Base-by-base conservation (phyloP, 1,140 invertebrate species). In the Coelopa frigida region DNA sequence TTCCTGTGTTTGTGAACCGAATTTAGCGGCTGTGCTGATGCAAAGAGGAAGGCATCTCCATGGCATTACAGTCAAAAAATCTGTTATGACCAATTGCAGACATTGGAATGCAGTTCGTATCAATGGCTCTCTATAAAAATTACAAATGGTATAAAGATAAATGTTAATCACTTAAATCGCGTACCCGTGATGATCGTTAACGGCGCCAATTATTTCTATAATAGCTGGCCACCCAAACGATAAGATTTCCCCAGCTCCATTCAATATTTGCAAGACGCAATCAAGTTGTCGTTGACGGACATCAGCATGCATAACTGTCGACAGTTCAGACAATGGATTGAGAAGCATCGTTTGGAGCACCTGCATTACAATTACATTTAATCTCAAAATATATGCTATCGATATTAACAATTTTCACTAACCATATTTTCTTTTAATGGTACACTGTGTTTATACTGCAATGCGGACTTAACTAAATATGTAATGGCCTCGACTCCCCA, bases 401-500 rank as follows among this genome's bases (percentile, higher is more conserved):
- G 20, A 5, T 24, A 40, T 23, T 40, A 40, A 11, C 3, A 18
- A 6, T 6, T 44, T 8, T 22, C 12, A 54, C 60, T 54, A 56
- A 89, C 87, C 74, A 90, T 83, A 68, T 92, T 92, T 53, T 90
- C 85, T 44, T 86, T 80, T 3, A 89, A 75, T 3, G 90, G 87
- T 49, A 88, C 78, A 23, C 83, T 80, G 68, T 91, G 88, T 72
- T 91, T 89, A 55, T 86, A 83, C 50, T 87, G 83, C 33, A 98
- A 75, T n/a, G 92, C 92, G 0, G 88, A 84, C 72, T 92, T 90
- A 0, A 98, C 91, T 15, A 99, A 73, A 61, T 90, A 92, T 0
- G 94, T 98, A 14, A 98, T 83, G 3, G 94, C 93, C 72, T 97
- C 92, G 1, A 95, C 92, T 5, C 94, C 94, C 94, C 94, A 98